Evolutionary conservation across 2,113 vertebrate species (phyloP), one percentile per base, ranked within the genome.

Genomic region (Connochaetes taurinus): DNA sequence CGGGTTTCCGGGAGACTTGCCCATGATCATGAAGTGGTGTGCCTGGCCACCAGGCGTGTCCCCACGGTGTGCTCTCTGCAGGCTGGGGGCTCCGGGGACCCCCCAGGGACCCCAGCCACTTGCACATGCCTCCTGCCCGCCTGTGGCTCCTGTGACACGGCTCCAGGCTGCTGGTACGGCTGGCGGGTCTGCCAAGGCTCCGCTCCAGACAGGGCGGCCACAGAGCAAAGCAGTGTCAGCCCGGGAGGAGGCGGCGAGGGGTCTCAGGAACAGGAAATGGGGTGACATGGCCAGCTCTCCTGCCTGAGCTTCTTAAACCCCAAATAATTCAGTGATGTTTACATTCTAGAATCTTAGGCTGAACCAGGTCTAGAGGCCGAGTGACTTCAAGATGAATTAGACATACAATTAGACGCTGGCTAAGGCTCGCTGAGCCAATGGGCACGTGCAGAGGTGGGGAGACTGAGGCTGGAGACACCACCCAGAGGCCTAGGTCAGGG

Each of bases 311-410:
- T 58, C 55, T 13, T 5, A 9, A 29, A 31, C 16, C 29, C 23
- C 45, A 31, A 14, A 16, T 1, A 31, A 33, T n/a, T 31, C 3
- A 1, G 83, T 58, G 80, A 88, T 5, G 40, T 62, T 88, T 67
- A 74, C 4, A 78, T 1, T 87, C 60, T 93, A 95, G 71, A 95
- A 95, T 92, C 94, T 58, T 57, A 52, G 95, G 96, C 94, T 78
- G 97, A 98, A 93, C 36, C 91, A 62, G 76, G 33, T 67, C 55
- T 78, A 29, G 89, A 74, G 74, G 91, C 80, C 27, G 15, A 78
- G 67, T 96, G 43, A 81, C 90, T 19, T 25, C 90, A 90, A 92
- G 90, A 85, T 86, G 27, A 87, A 15, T n/a, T 80, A 93, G 81
- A 90, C 47, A 96, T 40, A 15, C 10, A 16, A 47, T 64, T 85